These are phyloP conservation scores for Knipowitschia caucasica DNA, from an alignment of 2,797 vertebrate species.

Conservation along the genomic window DNA sequence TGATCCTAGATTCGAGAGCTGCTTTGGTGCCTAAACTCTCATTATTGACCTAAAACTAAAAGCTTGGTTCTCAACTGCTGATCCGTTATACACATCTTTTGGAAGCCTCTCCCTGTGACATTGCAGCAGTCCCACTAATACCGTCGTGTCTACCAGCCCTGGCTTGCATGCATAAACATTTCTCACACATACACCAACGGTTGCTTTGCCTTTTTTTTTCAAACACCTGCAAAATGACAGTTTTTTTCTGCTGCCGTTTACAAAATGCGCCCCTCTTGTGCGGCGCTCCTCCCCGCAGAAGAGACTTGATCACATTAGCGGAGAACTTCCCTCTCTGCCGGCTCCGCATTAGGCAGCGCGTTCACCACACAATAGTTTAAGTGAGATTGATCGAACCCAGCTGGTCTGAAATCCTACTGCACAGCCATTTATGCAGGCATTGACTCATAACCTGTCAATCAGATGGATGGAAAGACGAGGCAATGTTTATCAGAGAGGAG, in stretches of 20 bases:
- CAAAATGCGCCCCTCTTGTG: slow-evolving; percentile 10
- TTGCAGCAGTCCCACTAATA: no score
- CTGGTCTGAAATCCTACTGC: slow-evolving; percentile 64
- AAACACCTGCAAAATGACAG: slow-evolving; percentile 29
- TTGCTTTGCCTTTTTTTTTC: slow-evolving; percentile 12
- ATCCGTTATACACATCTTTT: no score
- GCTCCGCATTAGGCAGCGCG: slow-evolving; percentile 60
- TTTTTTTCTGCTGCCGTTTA: slow-evolving; percentile 3
- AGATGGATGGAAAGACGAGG: slow-evolving; percentile 64
- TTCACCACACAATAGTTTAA: slow-evolving; percentile 64
- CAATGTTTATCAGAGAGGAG: slow-evolving; percentile 2
- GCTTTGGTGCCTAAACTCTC: no score
- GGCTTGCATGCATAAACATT: background rate
- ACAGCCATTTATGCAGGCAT: slow-evolving; percentile 70
- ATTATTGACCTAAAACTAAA: no score
- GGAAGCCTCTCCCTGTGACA: no score
- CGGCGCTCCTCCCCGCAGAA: slow-evolving; percentile 48
- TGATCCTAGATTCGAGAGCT: no score
- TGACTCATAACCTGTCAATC: slow-evolving; percentile 75
- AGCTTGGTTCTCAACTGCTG: no score
- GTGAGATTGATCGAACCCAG: slow-evolving; percentile 76
- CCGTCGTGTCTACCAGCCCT: no score
- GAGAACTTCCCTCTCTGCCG: slow-evolving; percentile 61
- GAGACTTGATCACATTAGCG: slow-evolving; percentile 69
- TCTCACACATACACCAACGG: slow-evolving; percentile 10